These are phyloP conservation scores for Diarsia dahlii DNA, from an alignment of 2,888 invertebrate genomes.

Conservation along the genomic window DNA sequence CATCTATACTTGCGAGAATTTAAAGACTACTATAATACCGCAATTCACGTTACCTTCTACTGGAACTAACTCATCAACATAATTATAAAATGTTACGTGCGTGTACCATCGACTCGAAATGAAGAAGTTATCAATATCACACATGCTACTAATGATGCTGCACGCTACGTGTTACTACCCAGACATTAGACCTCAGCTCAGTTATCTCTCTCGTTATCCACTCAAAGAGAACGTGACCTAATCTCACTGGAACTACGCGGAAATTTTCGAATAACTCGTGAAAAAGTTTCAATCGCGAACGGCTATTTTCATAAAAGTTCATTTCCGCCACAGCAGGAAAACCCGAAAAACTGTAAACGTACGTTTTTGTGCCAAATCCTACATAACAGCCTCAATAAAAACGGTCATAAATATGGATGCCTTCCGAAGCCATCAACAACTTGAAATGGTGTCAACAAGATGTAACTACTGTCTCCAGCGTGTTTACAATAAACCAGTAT, in stretches of 20 bases:
- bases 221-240: conserved; percentile 36
- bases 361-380: conserved; percentile 29
- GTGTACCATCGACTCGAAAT: background rate
- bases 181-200: conserved; percentile 5
- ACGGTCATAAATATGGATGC: conserved; percentile 40
- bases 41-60: background rate
- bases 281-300: conserved; percentile 11
- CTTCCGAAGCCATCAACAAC: conserved; percentile 40
- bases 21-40: background rate
- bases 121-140: conserved; percentile 17
- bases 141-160: background rate
- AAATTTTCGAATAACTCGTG: conserved; percentile 12
- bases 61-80: background rate
- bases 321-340: conserved; percentile 2
- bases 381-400: conserved; percentile 36
- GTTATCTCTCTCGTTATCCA: conserved; percentile 32
- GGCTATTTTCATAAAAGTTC: conserved; percentile 9
- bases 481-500: conserved; percentile 45
- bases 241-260: conserved; percentile 7
- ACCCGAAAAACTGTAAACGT: conserved; percentile 18
- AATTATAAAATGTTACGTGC: background rate
- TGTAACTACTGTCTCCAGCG: conserved; percentile 16
- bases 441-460: conserved; percentile 53
- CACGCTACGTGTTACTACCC: conserved; percentile 3
- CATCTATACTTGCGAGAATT: background rate